A percentile compares a stretch with the other conserved stretches of the same genome.
Conservation (phyloP, 2,888 invertebrate species). For the Amblyjoppa proteus region DNA sequence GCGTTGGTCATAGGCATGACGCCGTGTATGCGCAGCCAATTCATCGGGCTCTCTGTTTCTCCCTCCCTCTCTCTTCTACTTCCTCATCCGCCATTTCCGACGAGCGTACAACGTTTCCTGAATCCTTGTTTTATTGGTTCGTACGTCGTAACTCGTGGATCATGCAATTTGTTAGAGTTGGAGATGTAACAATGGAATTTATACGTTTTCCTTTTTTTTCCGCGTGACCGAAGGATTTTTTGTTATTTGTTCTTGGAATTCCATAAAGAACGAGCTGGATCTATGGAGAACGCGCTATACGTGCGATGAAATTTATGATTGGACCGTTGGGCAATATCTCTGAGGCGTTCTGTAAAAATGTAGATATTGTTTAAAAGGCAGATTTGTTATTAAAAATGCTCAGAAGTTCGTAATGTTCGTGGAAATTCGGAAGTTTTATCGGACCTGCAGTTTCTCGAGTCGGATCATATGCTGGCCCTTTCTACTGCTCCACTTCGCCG, state of each 20-base stretch:
- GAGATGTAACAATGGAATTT: not conserved
- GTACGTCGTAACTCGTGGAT: slow-evolving; percentile 9
- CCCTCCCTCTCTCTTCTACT: slow-evolving; percentile 14
- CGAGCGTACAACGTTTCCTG: slow-evolving; percentile 17
- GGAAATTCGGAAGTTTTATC: slow-evolving; percentile 2
- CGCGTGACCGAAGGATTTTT: not conserved
- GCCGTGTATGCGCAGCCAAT: slow-evolving; percentile 17
- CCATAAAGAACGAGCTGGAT: not conserved
- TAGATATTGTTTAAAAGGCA: too few relatives aligned
- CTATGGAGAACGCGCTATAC: not conserved
- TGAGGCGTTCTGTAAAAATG: too few relatives aligned
- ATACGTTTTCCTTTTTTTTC: slow-evolving; percentile 2
- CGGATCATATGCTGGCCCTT: slow-evolving; percentile 1
- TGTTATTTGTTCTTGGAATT: not conserved
- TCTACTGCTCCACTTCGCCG: not conserved
- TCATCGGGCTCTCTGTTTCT: slow-evolving; percentile 15
- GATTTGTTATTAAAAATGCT: not conserved
- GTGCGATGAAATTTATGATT: not conserved
- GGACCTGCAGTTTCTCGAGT: not conserved
- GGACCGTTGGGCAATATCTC: too few relatives aligned
- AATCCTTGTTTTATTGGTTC: slow-evolving; percentile 27
- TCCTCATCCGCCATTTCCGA: slow-evolving; percentile 35
- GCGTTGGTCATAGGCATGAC: slow-evolving; percentile 22
- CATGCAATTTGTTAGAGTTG: slow-evolving; percentile 2
- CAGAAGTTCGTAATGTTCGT: not conserved